Evolutionary conservation across 2,797 vertebrate genomes (phyloP).

Genomic region (Intellagama lesueurii): DNA sequence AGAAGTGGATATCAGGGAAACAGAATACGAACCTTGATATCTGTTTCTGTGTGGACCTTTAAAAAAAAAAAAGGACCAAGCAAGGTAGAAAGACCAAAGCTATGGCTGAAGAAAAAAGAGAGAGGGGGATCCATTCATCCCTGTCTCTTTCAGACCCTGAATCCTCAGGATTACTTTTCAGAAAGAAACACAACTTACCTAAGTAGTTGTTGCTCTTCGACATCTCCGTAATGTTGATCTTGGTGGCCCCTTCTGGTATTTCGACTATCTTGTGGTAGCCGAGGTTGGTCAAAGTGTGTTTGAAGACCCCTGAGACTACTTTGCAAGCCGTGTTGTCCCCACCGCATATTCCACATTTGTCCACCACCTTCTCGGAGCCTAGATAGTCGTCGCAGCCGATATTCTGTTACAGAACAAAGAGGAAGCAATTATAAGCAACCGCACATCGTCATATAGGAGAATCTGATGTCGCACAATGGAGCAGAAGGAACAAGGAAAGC

Average conservation of each 20-base stretch:
- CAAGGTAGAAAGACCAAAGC: too few relatives aligned
- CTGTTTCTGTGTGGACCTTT: too few relatives aligned
- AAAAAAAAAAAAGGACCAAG: too few relatives aligned
- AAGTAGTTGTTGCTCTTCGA: slow-evolving; percentile 97
- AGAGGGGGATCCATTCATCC: neutral
- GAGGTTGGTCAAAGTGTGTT: slow-evolving; percentile 88
- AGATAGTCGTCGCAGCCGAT: slow-evolving; percentile 94
- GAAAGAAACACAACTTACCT: slow-evolving; percentile 80
- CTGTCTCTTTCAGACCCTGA: neutral
- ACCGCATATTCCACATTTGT: slow-evolving; percentile 95
- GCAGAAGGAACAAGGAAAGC: neutral
- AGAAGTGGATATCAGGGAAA: too few relatives aligned
- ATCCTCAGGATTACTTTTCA: slow-evolving; percentile 2
- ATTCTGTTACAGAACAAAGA: slow-evolving; percentile 77
- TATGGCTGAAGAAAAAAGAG: too few relatives aligned
- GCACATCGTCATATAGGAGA: too few relatives aligned
- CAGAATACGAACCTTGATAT: too few relatives aligned
- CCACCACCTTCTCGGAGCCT: slow-evolving; percentile 91
- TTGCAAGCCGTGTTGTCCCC: slow-evolving; percentile 92
- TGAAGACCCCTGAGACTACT: slow-evolving; percentile 92
- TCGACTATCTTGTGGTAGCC: slow-evolving; percentile 98
- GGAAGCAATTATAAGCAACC: too few relatives aligned
- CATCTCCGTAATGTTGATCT: slow-evolving; percentile 98
- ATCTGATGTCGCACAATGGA: neutral
- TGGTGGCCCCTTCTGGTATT: slow-evolving; percentile 96